Conservation (phyloP, 1,140 invertebrate species). For the Odontomachus brunneus region DNA sequence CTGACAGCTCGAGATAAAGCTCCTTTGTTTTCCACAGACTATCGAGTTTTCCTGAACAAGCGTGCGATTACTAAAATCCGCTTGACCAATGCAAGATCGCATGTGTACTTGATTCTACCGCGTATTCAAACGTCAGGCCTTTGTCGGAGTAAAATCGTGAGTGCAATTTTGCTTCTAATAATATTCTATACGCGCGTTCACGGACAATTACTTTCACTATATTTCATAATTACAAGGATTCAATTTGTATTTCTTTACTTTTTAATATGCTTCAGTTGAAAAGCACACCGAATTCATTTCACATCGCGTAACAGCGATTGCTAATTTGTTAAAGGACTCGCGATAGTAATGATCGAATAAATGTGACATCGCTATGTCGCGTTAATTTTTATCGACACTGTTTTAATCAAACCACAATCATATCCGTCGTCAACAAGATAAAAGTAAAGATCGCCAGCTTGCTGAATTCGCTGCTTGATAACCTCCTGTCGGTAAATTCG, state of each 20-base stretch:
- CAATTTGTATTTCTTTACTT: not conserved
- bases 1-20: not conserved
- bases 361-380: not conserved
- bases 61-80: not conserved
- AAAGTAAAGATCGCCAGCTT: too few relatives aligned
- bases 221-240: not conserved
- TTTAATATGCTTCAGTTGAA: not conserved
- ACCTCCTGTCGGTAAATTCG: too few relatives aligned
- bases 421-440: too few relatives aligned
- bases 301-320: not conserved
- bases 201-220: not conserved
- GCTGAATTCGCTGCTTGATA: too few relatives aligned
- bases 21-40: not conserved
- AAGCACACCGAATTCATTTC: not conserved
- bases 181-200: not conserved
- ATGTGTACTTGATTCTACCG: not conserved
- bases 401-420: not conserved
- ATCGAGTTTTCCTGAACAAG: not conserved
- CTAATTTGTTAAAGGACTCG: not conserved
- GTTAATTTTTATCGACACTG: not conserved
- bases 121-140: not conserved
- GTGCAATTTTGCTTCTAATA: not conserved
- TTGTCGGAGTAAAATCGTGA: not conserved
- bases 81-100: not conserved
- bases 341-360: not conserved